These are phyloP conservation scores for Siderastrea radians DNA, from an alignment of 92 coral and sea anemone genomes.

Conservation along the genomic window DNA sequence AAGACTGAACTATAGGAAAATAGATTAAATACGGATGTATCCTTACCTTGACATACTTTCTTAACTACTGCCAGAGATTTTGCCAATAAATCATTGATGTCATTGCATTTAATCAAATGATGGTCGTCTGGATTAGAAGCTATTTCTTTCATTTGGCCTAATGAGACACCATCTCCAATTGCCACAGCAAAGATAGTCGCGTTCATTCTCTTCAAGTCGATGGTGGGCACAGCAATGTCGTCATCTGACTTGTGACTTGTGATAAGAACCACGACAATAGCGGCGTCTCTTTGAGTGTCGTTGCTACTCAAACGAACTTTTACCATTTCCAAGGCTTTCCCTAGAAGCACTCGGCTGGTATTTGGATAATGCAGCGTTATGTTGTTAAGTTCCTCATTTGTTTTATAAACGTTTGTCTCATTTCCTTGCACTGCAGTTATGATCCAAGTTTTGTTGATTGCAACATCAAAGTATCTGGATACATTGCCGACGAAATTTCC, in stretches of 20 bases:
- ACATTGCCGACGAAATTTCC: neutral
- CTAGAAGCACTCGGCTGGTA: neutral
- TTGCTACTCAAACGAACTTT: neutral
- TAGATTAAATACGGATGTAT: too few relatives aligned
- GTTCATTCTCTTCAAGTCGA: constrained; percentile 1
- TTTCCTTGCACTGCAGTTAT: constrained; percentile 11
- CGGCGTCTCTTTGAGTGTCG: neutral
- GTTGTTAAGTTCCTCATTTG: constrained; percentile 2
- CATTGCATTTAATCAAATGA: neutral
- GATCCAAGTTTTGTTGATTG: constrained; percentile 21
- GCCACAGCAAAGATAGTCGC: constrained; percentile 10
- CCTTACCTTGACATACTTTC: constrained; percentile 30
- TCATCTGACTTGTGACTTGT: constrained; percentile 22
- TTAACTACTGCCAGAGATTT: neutral
- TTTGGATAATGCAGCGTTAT: neutral
- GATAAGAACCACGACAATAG: constrained; percentile 7
- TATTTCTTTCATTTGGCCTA: constrained; percentile 34
- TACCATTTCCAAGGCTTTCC: neutral
- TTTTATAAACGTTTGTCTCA: constrained; percentile 12
- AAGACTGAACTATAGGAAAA: too few relatives aligned
- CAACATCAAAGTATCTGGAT: constrained; percentile 11
- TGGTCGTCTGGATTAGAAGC: constrained; percentile 21
- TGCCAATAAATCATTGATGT: neutral
- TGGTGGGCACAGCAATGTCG: constrained; percentile 21
- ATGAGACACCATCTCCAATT: constrained; percentile 8